Base-by-base conservation (phyloP, 2,888 invertebrate genomes). In the Rhyacophila evoluta region DNA sequence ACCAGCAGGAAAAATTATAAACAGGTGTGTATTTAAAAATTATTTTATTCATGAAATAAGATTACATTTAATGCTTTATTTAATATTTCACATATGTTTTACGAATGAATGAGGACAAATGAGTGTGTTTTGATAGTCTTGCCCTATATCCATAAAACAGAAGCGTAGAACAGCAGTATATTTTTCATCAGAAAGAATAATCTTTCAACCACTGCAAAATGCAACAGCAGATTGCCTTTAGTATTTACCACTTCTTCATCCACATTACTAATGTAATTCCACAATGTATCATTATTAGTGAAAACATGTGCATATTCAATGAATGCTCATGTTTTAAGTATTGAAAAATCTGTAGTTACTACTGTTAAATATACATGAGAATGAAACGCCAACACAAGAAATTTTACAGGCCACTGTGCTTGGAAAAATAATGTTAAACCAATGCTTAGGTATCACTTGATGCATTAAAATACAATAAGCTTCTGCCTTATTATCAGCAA, bases 31-130 rank as follows among this genome's bases (percentile, higher is more conserved):
- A 55, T 55, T 55, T 55, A 55, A 55, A 55, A 55, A 55, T 55
- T 55, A 55, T 55, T 55, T 55, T 55, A 55, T 55, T 55, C 55
- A 55, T 55, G 55, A 55, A 55, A 55, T 55, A 55, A 55, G 55
- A 55, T 55, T 55, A 55, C 55, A 55, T 55, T 55, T 25, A 55
- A 55, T 55, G 55, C 55, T 55, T 55, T 55, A 55, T 25, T 55
- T 55, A 55, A 55, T 25, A 55, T 55, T 55, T 55, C 55, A 55
- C 55, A 19, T 55, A 55, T 25, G 55, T 19, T 55, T 25, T 55
- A 55, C 19, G 55, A 55, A 55, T 55, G 19, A 19, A 10, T 55
- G 55, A 8, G 55, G 55, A 55, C 55, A 55, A 55, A 55, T 55
- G 55, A 55, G 10, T 55, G 25, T 55, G 15, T 33, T 55, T 55